A percentile compares a stretch with the other conserved stretches of the same genome.
Evolutionary conservation across 1,140 invertebrate species (phyloP).

Genomic region (Zaprionus nigranus): DNA sequence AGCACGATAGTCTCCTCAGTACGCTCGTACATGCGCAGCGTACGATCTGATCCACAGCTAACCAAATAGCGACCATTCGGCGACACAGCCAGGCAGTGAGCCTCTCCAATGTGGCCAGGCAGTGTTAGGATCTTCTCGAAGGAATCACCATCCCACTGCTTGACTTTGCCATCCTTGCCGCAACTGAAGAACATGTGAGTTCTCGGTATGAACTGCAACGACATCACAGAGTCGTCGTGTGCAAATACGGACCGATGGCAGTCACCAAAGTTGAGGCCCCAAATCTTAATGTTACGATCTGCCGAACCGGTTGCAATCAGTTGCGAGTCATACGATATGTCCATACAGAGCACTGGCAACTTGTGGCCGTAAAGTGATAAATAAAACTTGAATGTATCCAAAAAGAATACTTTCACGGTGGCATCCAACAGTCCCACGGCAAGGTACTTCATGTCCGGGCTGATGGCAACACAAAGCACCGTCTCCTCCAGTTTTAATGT

Average conservation of each 20-base stretch:
- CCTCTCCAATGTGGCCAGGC: constrained; percentile 91
- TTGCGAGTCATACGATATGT: constrained; percentile 96
- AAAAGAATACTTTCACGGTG: constrained; percentile 98
- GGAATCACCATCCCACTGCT: constrained; percentile 98
- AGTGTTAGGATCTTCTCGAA: constrained; percentile 96
- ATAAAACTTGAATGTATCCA: constrained; percentile 98
- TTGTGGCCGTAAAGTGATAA: constrained; percentile 98
- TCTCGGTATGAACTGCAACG: constrained; percentile 93
- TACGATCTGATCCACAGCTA: constrained; percentile 94
- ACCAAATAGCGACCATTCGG: constrained; percentile 92
- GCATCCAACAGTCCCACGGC: constrained; percentile 96
- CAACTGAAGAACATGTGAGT: constrained; percentile 97
- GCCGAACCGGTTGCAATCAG: constrained; percentile 97
- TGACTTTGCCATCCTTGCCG: constrained; percentile 96
- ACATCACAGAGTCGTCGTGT: constrained; percentile 97
- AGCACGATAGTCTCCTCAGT: constrained; percentile 95
- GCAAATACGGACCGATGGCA: constrained; percentile 95
- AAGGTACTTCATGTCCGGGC: constrained; percentile 94
- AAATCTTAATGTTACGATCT: constrained; percentile 98
- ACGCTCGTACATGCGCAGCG: constrained; percentile 94
- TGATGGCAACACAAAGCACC: constrained; percentile 92
- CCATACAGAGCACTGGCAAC: constrained; percentile 96
- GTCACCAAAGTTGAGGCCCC: constrained; percentile 99
- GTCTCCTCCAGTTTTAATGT: constrained; percentile 95
- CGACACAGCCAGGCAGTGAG: constrained; percentile 91